Percentiles rank a stretch among this genome's conserved stretches.
These are phyloP conservation scores for Geopemphigus sp. DNA, from an alignment of 1,140 invertebrate genomes.

Conservation along the genomic window DNA sequence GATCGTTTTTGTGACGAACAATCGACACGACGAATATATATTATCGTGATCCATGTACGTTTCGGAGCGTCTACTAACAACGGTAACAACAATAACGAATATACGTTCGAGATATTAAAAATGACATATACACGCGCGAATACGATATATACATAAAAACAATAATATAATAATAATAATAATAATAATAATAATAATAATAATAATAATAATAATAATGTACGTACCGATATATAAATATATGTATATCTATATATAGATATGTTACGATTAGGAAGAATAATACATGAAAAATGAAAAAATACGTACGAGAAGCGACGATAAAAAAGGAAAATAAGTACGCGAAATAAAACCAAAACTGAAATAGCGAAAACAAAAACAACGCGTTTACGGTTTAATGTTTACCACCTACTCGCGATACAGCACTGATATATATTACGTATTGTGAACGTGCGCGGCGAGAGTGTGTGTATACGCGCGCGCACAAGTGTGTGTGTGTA, in stretches of 20 bases:
- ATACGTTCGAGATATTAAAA: too few relatives aligned
- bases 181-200: background rate
- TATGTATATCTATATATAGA: background rate
- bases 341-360: background rate
- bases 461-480: background rate
- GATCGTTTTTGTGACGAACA: too few relatives aligned
- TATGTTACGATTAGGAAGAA: background rate
- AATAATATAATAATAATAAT: background rate
- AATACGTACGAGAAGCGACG: background rate
- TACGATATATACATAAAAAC: too few relatives aligned
- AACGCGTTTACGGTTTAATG: background rate
- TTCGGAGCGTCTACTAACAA: too few relatives aligned
- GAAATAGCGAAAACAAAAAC: conserved; percentile 11
- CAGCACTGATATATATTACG: conserved; percentile 15
- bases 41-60: too few relatives aligned
- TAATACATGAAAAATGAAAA: too few relatives aligned
- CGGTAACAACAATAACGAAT: too few relatives aligned
- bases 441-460: background rate
- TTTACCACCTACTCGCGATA: conserved; percentile 32
- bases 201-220: background rate
- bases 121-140: too few relatives aligned
- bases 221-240: background rate
- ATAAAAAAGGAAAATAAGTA: background rate
- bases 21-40: too few relatives aligned
- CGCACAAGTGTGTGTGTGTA: conserved; percentile 1